Evolutionary conservation across 2,113 vertebrate genomes (phyloP), one percentile per base, ranked within the genome.

Genomic region (Gallinago undulata): DNA sequence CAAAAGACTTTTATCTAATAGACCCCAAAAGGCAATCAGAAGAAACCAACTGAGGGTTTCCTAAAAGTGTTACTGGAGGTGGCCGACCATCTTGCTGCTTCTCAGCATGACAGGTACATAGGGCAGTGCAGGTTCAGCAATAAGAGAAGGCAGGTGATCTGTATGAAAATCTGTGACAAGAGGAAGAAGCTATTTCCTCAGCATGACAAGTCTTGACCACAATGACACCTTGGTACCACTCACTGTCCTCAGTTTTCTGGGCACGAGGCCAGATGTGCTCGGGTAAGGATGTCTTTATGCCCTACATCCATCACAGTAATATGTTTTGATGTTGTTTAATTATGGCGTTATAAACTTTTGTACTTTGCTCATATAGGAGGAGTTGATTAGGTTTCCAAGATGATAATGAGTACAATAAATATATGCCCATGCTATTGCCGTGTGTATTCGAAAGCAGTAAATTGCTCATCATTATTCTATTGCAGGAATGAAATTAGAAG

Each of bases 371-470:
- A 37, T 83, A 67, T 13, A 84, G 76, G 47, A 95, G 39, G 31
- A 84, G 45, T 27, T 93, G 80, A 92, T 94, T 85, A 90, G 66
- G 19, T 78, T 94, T 94, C 50, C 77, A 88, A 28, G 37, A 85
- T 68, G 74, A 56, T 94, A 95, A 96, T 77, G 68, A 96, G 30
- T 59, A 75, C 72, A 84, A 93, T 96, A 94, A 97, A 93, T 95
- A 83, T 70, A 85, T 70, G 55, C 17, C 59, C 4, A 3, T 85
- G 37, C 24, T 90, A 28, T 74, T 2, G 7, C 37, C 3, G 8
- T 75, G 60, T 96, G 39, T 93, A 87, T 85, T 79, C 22, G 10
- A 90, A 94, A 93, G 64, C 33, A 95, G 74, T 87, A 91, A 81
- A 80, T 86, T 87, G 66, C 70, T 84, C 63, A 92, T 95, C 64